Evolutionary conservation across 2,888 invertebrate genomes (phyloP), one percentile per base, ranked within the genome.

Genomic region (Phlogophora meticulosa): DNA sequence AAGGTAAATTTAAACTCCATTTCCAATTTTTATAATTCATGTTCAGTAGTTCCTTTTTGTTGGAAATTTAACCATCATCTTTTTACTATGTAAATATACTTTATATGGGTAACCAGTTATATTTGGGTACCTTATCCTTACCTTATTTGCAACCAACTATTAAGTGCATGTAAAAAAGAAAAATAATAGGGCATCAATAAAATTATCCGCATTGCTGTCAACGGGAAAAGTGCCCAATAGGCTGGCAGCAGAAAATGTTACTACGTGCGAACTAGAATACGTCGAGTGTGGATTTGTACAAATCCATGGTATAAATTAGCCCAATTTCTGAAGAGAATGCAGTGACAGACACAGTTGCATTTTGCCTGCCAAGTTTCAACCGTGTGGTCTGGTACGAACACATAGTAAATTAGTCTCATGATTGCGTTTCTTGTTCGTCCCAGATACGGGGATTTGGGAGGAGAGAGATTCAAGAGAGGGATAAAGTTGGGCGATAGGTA

Each of bases 281-380:
- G 61, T 42, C 11, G 59, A 51, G 65, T 55, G 24, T 51, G 79
- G 83, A 86, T 89, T 87, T 87, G 57, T 76, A 69, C 65, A 85
- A 85, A 87, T 85, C 83, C 61, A 20, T 28, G 59, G 72, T 73
- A 88, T 90, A 90, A 88, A 89, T 91, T 90, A 87, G 61, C 73
- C 46, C 69, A 82, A 86, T 86, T 88, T 82, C 72, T 34, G 52
- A 49, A 71, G 79, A 71, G 60, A 69, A 79, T 74, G 64, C 71
- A 53, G 62, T 76, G 79, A 82, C 80, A 76, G 72, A 76, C 78
- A 81, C 81, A 70, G 78, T 77, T 84, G 85, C 82, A 85, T 82
- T 85, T 80, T 78, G 72, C 67, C 77, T 85, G 83, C 86, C 85
- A 84, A 86, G 76, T 76, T 68, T 66, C 59, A 66, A 56, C 61